Conservation (phyloP, 2,888 invertebrate genomes). For the Xanthia icteritia region DNA sequence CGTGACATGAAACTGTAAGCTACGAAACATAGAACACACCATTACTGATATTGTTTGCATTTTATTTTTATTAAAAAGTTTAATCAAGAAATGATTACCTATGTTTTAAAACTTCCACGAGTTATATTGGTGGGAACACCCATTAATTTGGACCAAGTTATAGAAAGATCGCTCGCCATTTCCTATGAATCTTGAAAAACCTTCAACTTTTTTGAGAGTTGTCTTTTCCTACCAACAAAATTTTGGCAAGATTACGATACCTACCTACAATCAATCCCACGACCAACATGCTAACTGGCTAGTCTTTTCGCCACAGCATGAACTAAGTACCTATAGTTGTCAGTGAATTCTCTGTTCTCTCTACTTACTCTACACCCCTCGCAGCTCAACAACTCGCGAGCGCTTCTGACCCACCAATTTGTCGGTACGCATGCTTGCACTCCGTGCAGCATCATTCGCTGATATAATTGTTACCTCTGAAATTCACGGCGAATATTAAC, state of each 20-base stretch:
- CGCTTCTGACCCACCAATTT: slow-evolving; percentile 64
- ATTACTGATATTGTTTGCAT: not conserved
- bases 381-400: slow-evolving; percentile 28
- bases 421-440: slow-evolving; percentile 64
- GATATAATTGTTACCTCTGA: slow-evolving; percentile 60
- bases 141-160: not conserved
- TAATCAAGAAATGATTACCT: not conserved
- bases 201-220: too few relatives aligned
- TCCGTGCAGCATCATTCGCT: slow-evolving; percentile 56
- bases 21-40: slow-evolving; percentile 50
- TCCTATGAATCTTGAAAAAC: not conserved
- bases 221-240: not conserved
- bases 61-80: not conserved
- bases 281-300: not conserved
- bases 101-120: not conserved
- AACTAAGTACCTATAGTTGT: not conserved
- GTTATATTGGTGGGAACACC: not conserved
- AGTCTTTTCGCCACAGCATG: not conserved
- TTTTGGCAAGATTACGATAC: not conserved
- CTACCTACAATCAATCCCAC: not conserved
- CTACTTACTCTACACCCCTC: slow-evolving; percentile 13
- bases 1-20: slow-evolving; percentile 47
- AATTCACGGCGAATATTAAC: slow-evolving; percentile 36
- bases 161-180: not conserved
- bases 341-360: not conserved